Conservation (phyloP, 2,888 invertebrate genomes). For the Conchocele bisecta region DNA sequence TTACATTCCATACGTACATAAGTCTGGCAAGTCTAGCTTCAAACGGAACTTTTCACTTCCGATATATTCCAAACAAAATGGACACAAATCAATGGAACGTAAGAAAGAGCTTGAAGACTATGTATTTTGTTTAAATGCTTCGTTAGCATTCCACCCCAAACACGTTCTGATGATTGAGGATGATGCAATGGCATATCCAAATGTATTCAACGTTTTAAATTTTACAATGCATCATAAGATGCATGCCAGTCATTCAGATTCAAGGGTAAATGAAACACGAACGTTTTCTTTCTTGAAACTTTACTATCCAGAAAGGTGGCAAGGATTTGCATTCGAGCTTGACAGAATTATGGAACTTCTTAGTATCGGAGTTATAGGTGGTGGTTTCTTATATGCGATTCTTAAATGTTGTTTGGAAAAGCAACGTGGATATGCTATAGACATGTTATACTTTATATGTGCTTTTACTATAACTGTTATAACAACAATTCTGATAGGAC, state of each 20-base stretch:
- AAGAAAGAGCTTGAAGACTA: conserved; percentile 79
- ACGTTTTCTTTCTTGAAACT: conserved; percentile 74
- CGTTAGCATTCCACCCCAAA: conserved; percentile 59
- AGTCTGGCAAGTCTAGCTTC: conserved; percentile 55
- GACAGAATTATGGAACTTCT: conserved; percentile 72
- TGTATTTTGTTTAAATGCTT: conserved; percentile 75
- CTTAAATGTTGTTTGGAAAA: conserved; percentile 6
- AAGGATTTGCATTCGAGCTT: conserved; percentile 71
- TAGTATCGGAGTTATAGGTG: conserved; percentile 64
- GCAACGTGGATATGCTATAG: conserved; percentile 8
- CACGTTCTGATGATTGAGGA: conserved; percentile 79
- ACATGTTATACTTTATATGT: conserved; percentile 48
- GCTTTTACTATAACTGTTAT: conserved; percentile 58
- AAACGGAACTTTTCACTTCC: conserved; percentile 10
- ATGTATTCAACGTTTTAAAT: conserved; percentile 69
- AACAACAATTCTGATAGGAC: conserved; percentile 61
- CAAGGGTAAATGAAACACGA: background rate
- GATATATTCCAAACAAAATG: too few species aligned
- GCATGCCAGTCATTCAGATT: conserved; percentile 22
- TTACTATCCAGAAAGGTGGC: conserved; percentile 79
- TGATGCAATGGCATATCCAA: conserved; percentile 74
- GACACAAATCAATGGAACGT: conserved; percentile 19
- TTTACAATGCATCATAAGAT: conserved; percentile 33
- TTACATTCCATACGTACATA: conserved; percentile 61
- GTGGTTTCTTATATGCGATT: conserved; percentile 40